Conservation (phyloP, 2,113 vertebrate genomes). For the Mormyrus lacerda region DNA sequence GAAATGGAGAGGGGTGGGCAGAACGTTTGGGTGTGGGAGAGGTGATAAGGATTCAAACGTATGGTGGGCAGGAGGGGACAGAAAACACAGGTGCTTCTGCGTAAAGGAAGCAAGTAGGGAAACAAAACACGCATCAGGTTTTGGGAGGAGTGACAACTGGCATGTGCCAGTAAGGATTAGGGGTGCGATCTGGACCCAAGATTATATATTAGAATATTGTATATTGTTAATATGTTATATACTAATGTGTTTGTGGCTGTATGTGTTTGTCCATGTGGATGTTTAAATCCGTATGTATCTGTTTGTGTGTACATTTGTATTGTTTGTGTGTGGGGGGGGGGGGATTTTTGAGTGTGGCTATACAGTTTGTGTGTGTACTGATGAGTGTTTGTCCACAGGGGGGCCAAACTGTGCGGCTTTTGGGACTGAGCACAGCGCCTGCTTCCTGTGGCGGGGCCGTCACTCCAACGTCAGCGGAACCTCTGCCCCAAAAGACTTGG, state of each 20-base stretch:
- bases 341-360: not conserved
- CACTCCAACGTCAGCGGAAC: conserved; percentile 48
- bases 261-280: not conserved
- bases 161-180: not conserved
- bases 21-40: not conserved
- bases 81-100: not conserved
- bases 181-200: not conserved
- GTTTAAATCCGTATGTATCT: not conserved
- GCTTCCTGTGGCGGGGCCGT: conserved; percentile 63
- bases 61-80: not conserved
- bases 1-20: not conserved
- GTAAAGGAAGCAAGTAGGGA: no score
- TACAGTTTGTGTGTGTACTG: not conserved
- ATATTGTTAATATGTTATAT: not conserved
- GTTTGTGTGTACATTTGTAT: not conserved
- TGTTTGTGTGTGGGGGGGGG: not conserved
- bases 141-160: not conserved
- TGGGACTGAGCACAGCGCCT: conserved; percentile 33
- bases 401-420: not conserved
- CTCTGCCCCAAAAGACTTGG: conserved; percentile 51
- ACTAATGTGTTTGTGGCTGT: not conserved
- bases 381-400: not conserved
- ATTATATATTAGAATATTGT: not conserved
- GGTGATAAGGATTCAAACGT: not conserved
- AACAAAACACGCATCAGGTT: not conserved